phyloP scores from a whole-genome alignment of 2,113 vertebrate genomes.

The Stictonetta naevosa region DNA sequence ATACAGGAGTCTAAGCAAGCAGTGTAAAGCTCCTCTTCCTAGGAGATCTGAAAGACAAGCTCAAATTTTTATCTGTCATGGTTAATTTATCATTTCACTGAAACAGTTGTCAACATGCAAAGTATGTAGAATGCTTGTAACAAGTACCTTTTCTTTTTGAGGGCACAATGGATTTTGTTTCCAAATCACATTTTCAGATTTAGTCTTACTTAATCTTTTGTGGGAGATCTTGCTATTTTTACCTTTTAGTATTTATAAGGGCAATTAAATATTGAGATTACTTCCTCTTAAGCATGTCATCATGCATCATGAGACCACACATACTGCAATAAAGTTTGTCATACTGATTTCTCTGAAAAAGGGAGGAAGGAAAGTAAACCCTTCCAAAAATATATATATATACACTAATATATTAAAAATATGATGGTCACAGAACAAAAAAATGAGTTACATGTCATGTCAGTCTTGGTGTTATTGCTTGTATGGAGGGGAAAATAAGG shows the following conservation, averaged over 20 bases:
- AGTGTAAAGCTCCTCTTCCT: constrained; percentile 47
- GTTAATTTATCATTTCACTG: constrained; percentile 77
- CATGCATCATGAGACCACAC: not conserved
- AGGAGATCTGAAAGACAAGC: constrained; percentile 69
- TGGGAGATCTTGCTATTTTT: not conserved
- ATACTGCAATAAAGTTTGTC: not conserved
- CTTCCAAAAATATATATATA: not conserved
- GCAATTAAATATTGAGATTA: constrained; percentile 52
- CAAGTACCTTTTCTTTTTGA: constrained; percentile 45
- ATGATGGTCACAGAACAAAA: not conserved
- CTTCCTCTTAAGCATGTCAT: not conserved
- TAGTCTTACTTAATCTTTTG: not conserved
- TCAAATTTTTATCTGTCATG: constrained; percentile 75
- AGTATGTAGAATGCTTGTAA: constrained; percentile 40
- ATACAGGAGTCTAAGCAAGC: constrained; percentile 62
- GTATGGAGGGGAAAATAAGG: not conserved
- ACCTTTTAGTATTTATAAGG: not conserved
- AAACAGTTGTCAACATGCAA: constrained; percentile 73
- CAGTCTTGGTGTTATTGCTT: not conserved
- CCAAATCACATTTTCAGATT: constrained; percentile 30
- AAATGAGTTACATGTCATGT: not conserved
- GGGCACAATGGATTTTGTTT: constrained; percentile 51
- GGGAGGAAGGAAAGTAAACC: not conserved
- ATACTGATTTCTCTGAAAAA: not conserved
- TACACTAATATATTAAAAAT: not conserved